Evolutionary conservation across 2,888 invertebrate species (phyloP), one percentile per base, ranked within the genome.

Genomic region (Furcula furcula): DNA sequence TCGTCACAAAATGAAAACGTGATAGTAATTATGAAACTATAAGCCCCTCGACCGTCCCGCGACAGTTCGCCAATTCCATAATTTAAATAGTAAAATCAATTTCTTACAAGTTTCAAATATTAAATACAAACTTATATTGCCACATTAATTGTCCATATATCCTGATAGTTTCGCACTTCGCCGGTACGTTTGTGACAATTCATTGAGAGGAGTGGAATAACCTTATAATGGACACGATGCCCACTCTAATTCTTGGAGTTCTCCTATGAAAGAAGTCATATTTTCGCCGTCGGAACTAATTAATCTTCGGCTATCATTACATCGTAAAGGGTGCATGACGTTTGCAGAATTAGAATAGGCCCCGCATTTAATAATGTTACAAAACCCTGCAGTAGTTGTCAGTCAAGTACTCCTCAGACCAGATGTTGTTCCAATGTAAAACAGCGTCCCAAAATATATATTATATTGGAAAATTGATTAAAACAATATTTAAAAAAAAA

Each of bases 81-180:
- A 56, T 56, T 64, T 50, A 51, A 56, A 65, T 66, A 56, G 51
- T 60, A 65, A 58, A 63, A 50, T 46, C 42, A 51, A 47, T 52
- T 37, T 36, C 39, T 42, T 29, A 50, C 38, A 43, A 36, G 37
- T 48, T 45, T 45, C 49, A 44, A 43, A 48, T 45, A 44, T 52
- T 23, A 29, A 28, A 32, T 49, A 51, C 41, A 39, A 42, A 48
- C 26, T 41, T 35, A 50, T 50, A 51, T 58, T 51, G 50, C 52
- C 44, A 27, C 46, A 37, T 47, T 39, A 37, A 12, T 32, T 47
- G 28, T 21, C 15, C 31, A 18, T 36, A 22, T 28, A n/a, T 31
- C 35, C 36, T 23, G 16, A 11, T 35, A 34, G 28, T 35, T 50
- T 23, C 14, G 22, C 22, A 21, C 44, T 31, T 40, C 25, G 16